Evolutionary conservation across 2,888 invertebrate genomes (phyloP), one percentile per base, ranked within the genome.

Genomic region (Oithona nana): DNA sequence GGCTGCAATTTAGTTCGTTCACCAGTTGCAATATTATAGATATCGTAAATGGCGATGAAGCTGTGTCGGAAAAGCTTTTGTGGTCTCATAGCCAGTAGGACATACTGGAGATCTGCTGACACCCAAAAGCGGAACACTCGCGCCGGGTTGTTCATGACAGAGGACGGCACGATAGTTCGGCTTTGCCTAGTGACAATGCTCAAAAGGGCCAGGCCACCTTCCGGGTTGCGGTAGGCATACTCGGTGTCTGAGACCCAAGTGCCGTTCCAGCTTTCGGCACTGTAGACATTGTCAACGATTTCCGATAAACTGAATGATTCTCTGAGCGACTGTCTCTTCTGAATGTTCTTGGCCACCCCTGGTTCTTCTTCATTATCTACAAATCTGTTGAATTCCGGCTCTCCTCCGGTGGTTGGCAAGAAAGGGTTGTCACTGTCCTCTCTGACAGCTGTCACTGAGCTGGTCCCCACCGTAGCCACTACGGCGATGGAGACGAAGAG

Each of bases 51-150:
- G 2, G 87, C 88, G 60, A 80, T 72, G 71, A 81, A 87, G 67
- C 87, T 87, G 71, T 88, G 81, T 64, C 89, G 79, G 73, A 83
- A 88, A 48, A 84, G 77, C 76, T 82, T 83, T 69, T 78, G 78
- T 66, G 79, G 79, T 69, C 79, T 78, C 68, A 79, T 78, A 3
- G 80, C 79, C 66, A 83, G 73, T 60, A 84, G 72, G 63, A 84
- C 69, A 69, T 78, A 82, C 67, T 79, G 77, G 57, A 76, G 75
- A 70, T 84, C 83, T 0, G 82, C 77, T 0, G 84, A 84, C 64
- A 84, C 72, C 67, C 61, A 64, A 58, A 65, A 67, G 29, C 64
- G 65, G 20, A 66, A 30, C 6, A 66, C 62, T 26, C 39, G 24
- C 26, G 20, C 51, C 13, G 26, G 56, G 71, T 74, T 72, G 71